Evolutionary conservation across 2,113 vertebrate species (phyloP).

Genomic region (Artemisiospiza belli): DNA sequence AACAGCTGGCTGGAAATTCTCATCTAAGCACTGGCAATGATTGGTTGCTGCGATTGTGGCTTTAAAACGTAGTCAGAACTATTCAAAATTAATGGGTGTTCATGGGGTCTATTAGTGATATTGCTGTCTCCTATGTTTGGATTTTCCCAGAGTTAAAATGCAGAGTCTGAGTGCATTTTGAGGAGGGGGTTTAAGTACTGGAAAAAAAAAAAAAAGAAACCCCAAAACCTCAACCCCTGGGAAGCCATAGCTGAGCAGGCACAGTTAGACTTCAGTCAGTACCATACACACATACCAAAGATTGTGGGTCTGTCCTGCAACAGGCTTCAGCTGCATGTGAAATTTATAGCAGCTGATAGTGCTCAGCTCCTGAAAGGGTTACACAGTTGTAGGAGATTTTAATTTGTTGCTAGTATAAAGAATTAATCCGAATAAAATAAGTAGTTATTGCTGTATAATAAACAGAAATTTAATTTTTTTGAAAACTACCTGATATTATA

Average conservation of each 20-base stretch:
- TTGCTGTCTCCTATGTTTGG: not conserved
- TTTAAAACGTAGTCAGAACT: not conserved
- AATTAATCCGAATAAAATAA: not conserved
- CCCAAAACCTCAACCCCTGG: not conserved
- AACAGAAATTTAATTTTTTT: not conserved
- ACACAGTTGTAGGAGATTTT: not conserved
- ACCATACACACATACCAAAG: not conserved
- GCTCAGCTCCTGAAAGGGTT: not conserved
- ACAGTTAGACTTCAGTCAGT: not conserved
- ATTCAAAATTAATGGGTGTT: slow-evolving; percentile 6
- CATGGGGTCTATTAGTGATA: not conserved
- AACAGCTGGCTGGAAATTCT: slow-evolving; percentile 55
- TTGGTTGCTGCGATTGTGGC: slow-evolving; percentile 9
- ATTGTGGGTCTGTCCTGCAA: slow-evolving; percentile 10
- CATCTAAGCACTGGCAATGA: slow-evolving; percentile 18
- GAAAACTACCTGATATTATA: not conserved
- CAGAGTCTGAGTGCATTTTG: not conserved
- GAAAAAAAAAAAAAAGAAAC: not conserved
- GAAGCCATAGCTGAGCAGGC: not conserved
- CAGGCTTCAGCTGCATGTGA: not conserved
- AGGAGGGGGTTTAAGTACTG: not conserved
- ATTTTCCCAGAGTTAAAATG: not conserved
- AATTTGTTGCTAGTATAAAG: not conserved
- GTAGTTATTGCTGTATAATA: not conserved
- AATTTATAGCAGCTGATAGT: not conserved